Evolutionary conservation across 2,797 vertebrate species (phyloP).

Genomic region (Enteromius thamalakanensis): DNA sequence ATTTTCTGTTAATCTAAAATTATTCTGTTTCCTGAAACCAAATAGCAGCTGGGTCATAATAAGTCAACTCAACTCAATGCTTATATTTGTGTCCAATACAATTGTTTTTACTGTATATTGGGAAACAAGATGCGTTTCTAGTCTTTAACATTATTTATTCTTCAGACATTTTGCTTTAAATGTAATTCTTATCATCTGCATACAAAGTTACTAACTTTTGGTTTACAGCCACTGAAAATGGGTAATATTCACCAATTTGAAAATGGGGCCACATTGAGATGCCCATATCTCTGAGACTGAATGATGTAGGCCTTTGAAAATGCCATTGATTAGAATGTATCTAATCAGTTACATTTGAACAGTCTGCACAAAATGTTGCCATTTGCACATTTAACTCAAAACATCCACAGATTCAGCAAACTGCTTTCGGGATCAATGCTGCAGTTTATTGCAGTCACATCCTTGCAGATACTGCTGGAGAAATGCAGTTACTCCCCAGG

Average conservation of each 20-base stretch:
- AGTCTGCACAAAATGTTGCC: neutral
- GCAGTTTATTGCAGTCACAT: slow-evolving; percentile 15
- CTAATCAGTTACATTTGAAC: neutral
- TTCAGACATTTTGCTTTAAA: neutral
- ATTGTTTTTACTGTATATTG: too few species aligned
- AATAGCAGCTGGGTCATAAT: neutral
- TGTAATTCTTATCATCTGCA: neutral
- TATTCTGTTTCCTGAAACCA: neutral
- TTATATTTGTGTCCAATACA: neutral
- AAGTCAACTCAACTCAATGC: too few species aligned
- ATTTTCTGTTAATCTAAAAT: neutral
- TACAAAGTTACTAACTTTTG: neutral
- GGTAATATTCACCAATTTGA: neutral
- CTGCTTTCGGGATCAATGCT: slow-evolving; percentile 20
- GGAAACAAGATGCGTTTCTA: neutral
- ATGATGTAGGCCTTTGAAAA: neutral
- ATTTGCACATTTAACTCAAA: slow-evolving; percentile 4
- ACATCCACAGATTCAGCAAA: slow-evolving; percentile 35
- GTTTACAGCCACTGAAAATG: neutral
- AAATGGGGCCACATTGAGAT: neutral
- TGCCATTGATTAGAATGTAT: neutral
- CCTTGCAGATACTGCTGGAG: slow-evolving; percentile 1
- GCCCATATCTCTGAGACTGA: neutral
- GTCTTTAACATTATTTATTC: neutral
- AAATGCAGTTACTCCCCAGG: neutral